A percentile compares a stretch with the other conserved stretches of the same genome.
Evolutionary conservation across 2,113 vertebrate genomes (phyloP).

Genomic region (Tychaedon coryphoeus): DNA sequence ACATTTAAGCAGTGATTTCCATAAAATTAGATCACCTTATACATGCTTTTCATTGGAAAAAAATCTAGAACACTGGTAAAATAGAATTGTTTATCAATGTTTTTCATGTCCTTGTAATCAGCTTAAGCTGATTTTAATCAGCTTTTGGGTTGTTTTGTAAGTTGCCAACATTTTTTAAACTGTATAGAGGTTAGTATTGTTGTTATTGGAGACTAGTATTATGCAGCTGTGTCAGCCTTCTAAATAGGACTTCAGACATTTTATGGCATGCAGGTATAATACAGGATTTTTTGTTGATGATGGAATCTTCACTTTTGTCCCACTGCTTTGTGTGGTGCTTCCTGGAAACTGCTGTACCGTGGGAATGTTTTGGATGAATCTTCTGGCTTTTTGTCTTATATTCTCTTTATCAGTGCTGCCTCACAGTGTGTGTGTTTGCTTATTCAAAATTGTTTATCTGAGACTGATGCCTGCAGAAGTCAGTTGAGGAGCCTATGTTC

Average conservation of each 20-base stretch:
- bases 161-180: neutral
- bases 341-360: accelerated
- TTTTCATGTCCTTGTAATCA: neutral
- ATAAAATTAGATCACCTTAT: neutral
- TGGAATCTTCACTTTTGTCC: neutral
- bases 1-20: neutral
- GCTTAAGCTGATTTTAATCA: neutral
- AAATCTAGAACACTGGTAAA: neutral
- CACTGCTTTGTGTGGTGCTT: neutral
- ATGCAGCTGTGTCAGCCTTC: neutral
- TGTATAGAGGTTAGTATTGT: neutral
- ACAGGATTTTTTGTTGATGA: neutral
- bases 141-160: neutral
- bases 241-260: neutral
- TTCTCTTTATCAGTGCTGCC: neutral
- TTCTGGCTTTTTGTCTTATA: neutral
- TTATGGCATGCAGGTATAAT: neutral
- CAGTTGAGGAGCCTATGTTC: neutral
- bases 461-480: neutral
- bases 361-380: neutral
- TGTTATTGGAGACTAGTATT: neutral
- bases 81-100: neutral
- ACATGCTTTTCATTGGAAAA: neutral
- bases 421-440: neutral
- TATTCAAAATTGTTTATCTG: neutral